Evolutionary conservation across 2,113 vertebrate species (phyloP), one percentile per base, ranked within the genome.

Genomic region (Haemorhous mexicanus): DNA sequence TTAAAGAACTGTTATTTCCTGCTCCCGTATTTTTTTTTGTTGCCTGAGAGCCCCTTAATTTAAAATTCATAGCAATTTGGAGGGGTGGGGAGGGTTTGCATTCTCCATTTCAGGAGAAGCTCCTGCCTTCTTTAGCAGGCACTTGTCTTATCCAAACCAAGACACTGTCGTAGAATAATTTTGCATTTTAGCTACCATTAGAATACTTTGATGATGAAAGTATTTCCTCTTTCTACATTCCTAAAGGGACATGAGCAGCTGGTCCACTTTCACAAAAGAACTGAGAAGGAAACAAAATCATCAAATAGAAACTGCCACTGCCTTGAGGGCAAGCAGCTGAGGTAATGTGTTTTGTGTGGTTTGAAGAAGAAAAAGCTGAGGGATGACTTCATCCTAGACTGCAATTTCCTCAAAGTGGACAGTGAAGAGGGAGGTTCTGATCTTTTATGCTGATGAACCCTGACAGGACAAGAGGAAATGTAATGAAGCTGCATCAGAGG

Each of bases 151-250:
- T n/a, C n/a, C n/a, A n/a, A n/a, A n/a, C n/a, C n/a, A n/a, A n/a
- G n/a, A n/a, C n/a, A n/a, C n/a, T n/a, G 18, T 41, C 72, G 32
- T 41, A 82, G 90, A 92, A 93, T 90, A 87, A 81, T 6, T 28
- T 87, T 39, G 4, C 5, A 30, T 68, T 90, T 79, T 82, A 83
- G 4, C 5, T 59, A 47, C 7, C 2, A 8, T 49, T 39, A 93
- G 67, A 83, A 46, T 62, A 46, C 8, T 55, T 58, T n/a, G 10
- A 52, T 61, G 10, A 69, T 41, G 15, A 69, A 58, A 62, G 1
- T 32, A 13, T 56, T 77, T 85, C 11, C 19, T 61, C 12, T 53
- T 66, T 63, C 68, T 84, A 4, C 4, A 19, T 62, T 86, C 33
- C 19, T 67, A 70, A 23, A 49, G 7, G 7, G 4, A 59, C 10